Evolutionary conservation across 2,888 invertebrate species (phyloP).

Genomic region (Drosophila bunnanda): DNA sequence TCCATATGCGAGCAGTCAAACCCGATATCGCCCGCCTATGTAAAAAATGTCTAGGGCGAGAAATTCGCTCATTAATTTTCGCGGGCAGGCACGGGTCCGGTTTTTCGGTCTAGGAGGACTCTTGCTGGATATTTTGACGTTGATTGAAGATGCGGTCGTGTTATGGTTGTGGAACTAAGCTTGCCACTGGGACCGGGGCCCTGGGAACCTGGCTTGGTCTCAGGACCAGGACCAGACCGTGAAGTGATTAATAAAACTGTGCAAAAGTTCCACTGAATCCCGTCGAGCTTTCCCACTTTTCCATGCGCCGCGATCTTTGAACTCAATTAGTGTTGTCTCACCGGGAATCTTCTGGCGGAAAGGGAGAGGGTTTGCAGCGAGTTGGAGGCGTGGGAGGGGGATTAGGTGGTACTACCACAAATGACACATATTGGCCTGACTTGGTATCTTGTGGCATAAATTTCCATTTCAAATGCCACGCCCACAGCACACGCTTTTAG

Average conservation of each 20-base stretch:
- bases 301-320: constrained; percentile 62
- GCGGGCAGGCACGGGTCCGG: constrained; percentile 45
- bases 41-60: constrained; percentile 60
- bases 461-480: constrained; percentile 71
- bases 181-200: constrained; percentile 29
- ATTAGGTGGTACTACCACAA: constrained; percentile 31
- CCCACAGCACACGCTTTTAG: constrained; percentile 67
- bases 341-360: constrained; percentile 6
- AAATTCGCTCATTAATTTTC: constrained; percentile 75
- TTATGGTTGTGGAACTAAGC: constrained; percentile 51
- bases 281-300: constrained; percentile 61
- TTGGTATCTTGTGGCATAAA: constrained; percentile 44
- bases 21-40: constrained; percentile 43
- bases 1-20: constrained; percentile 45
- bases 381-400: not conserved
- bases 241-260: constrained; percentile 64
- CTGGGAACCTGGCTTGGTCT: constrained; percentile 58
- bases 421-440: constrained; percentile 66
- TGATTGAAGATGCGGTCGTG: constrained; percentile 76
- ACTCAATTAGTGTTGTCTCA: constrained; percentile 69
- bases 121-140: constrained; percentile 54
- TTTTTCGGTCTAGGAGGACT: constrained; percentile 13
- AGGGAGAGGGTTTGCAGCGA: not conserved
- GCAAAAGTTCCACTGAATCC: constrained; percentile 39
- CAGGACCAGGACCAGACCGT: constrained; percentile 12